A percentile compares a stretch with the other conserved stretches of the same genome.
Evolutionary conservation across 2,113 vertebrate species (phyloP).

Genomic region (Centrocercus urophasianus): DNA sequence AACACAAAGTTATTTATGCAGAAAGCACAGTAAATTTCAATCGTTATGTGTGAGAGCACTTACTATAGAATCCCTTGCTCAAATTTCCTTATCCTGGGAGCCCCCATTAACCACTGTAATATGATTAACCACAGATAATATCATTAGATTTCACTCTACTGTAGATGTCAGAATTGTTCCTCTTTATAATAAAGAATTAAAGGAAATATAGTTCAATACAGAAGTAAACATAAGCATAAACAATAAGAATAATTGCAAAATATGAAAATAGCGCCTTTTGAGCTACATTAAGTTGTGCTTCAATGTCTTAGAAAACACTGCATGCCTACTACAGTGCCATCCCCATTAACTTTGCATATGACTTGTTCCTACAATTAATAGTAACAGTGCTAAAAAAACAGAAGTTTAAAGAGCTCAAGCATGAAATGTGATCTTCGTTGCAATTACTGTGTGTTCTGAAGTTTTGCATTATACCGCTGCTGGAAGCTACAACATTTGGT

Average conservation of each 20-base stretch:
- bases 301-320: fast-evolving
- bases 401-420: background rate
- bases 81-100: background rate
- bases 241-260: background rate
- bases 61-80: fast-evolving
- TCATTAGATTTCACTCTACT: background rate
- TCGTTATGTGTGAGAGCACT: fast-evolving
- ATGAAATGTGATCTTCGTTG: background rate
- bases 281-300: background rate
- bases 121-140: fast-evolving
- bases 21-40: background rate
- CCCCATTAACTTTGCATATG: fast-evolving
- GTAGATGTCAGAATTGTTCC: background rate
- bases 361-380: background rate
- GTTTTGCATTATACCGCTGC: background rate
- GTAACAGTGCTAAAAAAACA: fast-evolving
- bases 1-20: background rate
- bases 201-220: background rate
- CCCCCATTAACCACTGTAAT: background rate
- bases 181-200: background rate
- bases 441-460: background rate
- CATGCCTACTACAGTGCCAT: too few species aligned
- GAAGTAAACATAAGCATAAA: background rate
- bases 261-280: background rate
- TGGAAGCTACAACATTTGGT: background rate